phyloP scores from a whole-genome alignment of 2,888 invertebrate genomes.

The Lymantria monacha region DNA sequence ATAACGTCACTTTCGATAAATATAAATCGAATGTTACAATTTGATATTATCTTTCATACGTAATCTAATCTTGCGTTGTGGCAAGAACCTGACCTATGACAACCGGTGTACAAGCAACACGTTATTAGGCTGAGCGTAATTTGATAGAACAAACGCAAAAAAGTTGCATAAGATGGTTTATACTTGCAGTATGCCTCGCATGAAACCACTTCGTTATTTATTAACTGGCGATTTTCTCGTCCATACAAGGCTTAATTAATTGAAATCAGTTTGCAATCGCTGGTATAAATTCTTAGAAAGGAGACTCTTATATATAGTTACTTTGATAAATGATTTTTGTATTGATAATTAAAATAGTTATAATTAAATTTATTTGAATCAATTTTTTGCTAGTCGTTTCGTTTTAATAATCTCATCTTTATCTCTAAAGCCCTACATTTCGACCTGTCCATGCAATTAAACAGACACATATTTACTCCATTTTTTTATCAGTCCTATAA shows the following conservation, averaged over 20 bases:
- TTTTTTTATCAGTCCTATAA: too few species aligned
- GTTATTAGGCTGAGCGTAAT: constrained; percentile 48
- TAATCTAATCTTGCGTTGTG: constrained; percentile 67
- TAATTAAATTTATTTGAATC: too few species aligned
- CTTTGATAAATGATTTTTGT: too few species aligned
- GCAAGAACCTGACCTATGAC: constrained; percentile 74
- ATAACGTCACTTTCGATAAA: not conserved
- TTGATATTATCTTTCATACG: constrained; percentile 41
- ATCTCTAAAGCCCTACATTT: too few species aligned
- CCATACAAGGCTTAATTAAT: constrained; percentile 21
- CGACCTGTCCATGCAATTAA: too few species aligned
- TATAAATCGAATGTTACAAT: constrained; percentile 15
- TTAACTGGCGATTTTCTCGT: constrained; percentile 14
- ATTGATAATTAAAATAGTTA: too few species aligned
- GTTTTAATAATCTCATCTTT: too few species aligned
- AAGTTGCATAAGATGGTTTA: constrained; percentile 50
- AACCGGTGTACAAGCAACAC: constrained; percentile 42
- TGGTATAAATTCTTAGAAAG: constrained; percentile 5
- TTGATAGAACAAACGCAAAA: constrained; percentile 54
- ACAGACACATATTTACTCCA: not conserved
- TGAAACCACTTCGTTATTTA: constrained; percentile 18
- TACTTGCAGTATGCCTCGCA: constrained; percentile 26
- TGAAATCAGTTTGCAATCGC: constrained; percentile 21
- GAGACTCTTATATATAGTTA: too few species aligned
- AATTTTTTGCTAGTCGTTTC: too few species aligned